phyloP scores from a whole-genome alignment of 2,888 invertebrate genomes.

The Leucania comma region DNA sequence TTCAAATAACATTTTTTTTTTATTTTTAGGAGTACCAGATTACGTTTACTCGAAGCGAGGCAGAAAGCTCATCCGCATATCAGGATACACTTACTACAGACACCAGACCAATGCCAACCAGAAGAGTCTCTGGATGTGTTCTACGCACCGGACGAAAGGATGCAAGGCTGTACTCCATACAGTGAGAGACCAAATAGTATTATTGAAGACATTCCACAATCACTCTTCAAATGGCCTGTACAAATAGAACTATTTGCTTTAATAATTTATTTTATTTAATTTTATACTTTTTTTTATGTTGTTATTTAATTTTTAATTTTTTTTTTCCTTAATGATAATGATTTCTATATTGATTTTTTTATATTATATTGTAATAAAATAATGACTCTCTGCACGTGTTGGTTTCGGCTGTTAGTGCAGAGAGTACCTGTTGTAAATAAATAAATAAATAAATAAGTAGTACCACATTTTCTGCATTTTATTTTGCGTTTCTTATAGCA shows the following conservation, averaged over 20 bases:
- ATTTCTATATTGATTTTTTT: too few species aligned
- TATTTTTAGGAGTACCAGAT: not conserved
- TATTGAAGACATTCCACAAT: slow-evolving; percentile 2
- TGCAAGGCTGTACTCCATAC: slow-evolving; percentile 37
- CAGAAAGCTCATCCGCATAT: slow-evolving; percentile 10
- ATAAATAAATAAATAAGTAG: too few species aligned
- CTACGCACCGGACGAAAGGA: slow-evolving; percentile 13
- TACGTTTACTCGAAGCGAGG: slow-evolving; percentile 30
- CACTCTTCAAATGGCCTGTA: slow-evolving; percentile 2
- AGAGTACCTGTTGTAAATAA: too few species aligned
- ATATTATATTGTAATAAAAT: too few species aligned
- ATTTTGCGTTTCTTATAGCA: not conserved
- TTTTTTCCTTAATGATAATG: too few species aligned
- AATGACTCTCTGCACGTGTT: too few species aligned
- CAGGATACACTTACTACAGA: slow-evolving; percentile 36
- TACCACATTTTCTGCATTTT: too few species aligned
- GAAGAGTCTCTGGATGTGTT: slow-evolving; percentile 20
- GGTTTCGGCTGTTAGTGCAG: too few species aligned
- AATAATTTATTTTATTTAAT: too few species aligned
- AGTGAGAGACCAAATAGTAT: slow-evolving; percentile 20
- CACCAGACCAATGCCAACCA: not conserved
- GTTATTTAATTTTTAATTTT: too few species aligned
- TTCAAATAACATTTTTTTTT: not conserved
- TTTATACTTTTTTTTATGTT: too few species aligned
- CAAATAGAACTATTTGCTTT: too few species aligned